Evolutionary conservation across 37 sponge, comb jelly and placozoan species (phyloP), one percentile per base, ranked within the genome.

Genomic region (Ianthella basta): DNA sequence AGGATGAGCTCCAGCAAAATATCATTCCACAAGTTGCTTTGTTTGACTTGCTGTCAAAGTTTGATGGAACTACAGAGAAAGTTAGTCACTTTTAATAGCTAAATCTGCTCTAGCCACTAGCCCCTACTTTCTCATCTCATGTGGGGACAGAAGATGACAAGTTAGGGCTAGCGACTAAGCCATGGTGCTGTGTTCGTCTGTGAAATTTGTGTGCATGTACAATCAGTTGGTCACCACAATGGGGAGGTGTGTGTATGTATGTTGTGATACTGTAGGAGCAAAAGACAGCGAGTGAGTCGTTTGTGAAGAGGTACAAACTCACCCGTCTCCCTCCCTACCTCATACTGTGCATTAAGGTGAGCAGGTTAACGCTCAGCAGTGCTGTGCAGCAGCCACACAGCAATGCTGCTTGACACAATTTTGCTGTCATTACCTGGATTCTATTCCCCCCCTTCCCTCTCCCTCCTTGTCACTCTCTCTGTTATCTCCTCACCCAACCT

Each of bases 1-100:
- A 95, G 97, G 99, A 98, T 84, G 99, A 96, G 72, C 80, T 97
- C 21, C 94, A 98, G 44, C 85, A 88, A 68, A 98, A 98, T 73
- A 96, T 94, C 59, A 98, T 98, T 29, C 99, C 99, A 24, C 99
- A 98, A 79, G 83, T 97, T 16, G 89, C 97, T 41, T 79, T 97
- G 56, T 91, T 91, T 88, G 97, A 95, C 40, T 88, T 97, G 37
- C 86, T 97, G 32, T 74, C 82, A 20, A 97, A 97, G 79, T 97
- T 97, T 53, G 85, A 90, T 82, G 96, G 96, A 25, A 84, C 87
- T 8, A 55, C 87, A 63, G 90, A 95, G 37, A 93, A 92, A 89
- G 96, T 88, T 39, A 36, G 79, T 37, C n/a, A 20, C 21, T 82
- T 4, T 63, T 24, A 19, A 57, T 20, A n/a, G n/a, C n/a, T n/a